Evolutionary conservation across 2,797 vertebrate species (phyloP), one percentile per base, ranked within the genome.

Genomic region (Eupleurogrammus muticus): DNA sequence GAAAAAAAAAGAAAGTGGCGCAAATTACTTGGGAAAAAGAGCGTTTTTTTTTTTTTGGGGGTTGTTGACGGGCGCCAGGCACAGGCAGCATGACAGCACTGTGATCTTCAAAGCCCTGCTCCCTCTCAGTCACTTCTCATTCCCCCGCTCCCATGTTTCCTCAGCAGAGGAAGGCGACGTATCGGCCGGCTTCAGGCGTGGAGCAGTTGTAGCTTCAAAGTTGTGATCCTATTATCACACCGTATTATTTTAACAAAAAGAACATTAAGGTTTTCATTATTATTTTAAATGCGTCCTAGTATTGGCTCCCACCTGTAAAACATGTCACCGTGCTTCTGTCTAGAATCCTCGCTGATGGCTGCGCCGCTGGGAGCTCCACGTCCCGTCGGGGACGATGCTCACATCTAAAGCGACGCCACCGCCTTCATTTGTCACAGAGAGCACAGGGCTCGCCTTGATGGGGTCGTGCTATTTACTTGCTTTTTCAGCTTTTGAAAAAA

Each of bases 81-180:
- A 72, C 28, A 77, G 67, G n/a, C 64, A 66, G 54, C 51, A 75
- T 83, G 79, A 50, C 66, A 75, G 67, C 44, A 57, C 69, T 90
- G 70, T 89, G 89, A 92, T 90, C 87, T 92, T 91, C 89, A 93
- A 92, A 93, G 89, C 70, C 54, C 59, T 11, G n/a, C 48, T 79
- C 75, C 77, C 67, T 66, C 77, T 66, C 71, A 61, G 75, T 75
- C 57, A 61, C 61, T 62, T 55, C 79, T 77, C 62, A 44, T 73
- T 81, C 57, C 46, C 54, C 53, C 21, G 66, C 66, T 68, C 50
- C 54, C 55, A 42, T 72, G 42, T 66, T 78, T 76, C 73, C 66
- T 74, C 60, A n/a, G 60, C 54, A 72, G 64, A 73, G 75, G 78
- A 55, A 63, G 24, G 50, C 55, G 60, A 61, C 34, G 21, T 49